These are phyloP conservation scores for Elaeidobius kamerunicus DNA, from an alignment of 2,888 invertebrate genomes.

Conservation along the genomic window DNA sequence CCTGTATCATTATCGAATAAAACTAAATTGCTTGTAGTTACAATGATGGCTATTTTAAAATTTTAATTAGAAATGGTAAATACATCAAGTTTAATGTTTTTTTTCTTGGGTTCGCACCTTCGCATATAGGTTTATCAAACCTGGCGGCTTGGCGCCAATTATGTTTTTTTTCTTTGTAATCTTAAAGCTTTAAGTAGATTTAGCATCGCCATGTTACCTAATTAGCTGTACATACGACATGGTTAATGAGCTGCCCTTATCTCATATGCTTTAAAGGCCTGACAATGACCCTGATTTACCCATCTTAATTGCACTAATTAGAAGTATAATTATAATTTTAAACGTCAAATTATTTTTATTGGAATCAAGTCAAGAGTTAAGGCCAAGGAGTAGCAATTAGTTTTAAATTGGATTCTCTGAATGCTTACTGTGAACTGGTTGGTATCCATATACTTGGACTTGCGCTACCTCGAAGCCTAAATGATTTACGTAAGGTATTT, in stretches of 20 bases:
- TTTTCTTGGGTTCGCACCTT: not conserved
- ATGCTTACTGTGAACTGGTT: no score
- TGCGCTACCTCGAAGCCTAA: no score
- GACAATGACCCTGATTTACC: slow-evolving; percentile 18
- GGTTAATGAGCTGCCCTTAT: slow-evolving; percentile 16
- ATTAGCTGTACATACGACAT: slow-evolving; percentile 1
- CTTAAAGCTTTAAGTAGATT: not conserved
- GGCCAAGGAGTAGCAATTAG: no score
- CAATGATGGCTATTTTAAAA: no score
- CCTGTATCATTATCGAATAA: no score
- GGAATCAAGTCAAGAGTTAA: not conserved
- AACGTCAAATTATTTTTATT: not conserved
- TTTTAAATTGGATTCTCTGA: no score
- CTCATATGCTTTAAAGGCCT: slow-evolving; percentile 5
- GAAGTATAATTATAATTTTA: slow-evolving; percentile 5
- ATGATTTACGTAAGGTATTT: no score
- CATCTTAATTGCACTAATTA: slow-evolving; percentile 21
- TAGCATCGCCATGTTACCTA: slow-evolving; percentile 7
- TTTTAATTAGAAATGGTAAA: no score
- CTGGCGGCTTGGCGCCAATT: slow-evolving; percentile 1
- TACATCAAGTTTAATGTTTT: no score
- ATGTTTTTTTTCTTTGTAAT: slow-evolving; percentile 1
- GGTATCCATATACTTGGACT: no score
- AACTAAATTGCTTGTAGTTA: no score
- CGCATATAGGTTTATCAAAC: not conserved